Conservation (phyloP, 2,797 vertebrate species). For the Gastrophryne carolinensis region DNA sequence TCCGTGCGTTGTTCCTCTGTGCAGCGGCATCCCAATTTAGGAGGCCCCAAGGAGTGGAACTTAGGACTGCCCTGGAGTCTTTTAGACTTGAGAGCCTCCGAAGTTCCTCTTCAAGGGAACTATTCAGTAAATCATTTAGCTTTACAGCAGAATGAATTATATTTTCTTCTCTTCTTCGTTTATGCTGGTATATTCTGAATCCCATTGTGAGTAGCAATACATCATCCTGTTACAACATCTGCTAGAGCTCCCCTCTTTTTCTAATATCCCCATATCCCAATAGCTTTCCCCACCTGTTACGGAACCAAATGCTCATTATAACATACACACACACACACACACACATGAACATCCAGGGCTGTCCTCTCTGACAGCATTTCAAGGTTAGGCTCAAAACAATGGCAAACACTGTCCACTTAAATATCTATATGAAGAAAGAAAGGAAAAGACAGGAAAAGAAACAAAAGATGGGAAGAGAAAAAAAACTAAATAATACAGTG, state of each 20-base stretch:
- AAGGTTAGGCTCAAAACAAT: constrained; percentile 78
- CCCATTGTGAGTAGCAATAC: constrained; percentile 79
- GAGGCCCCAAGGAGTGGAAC: no score
- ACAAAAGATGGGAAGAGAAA: no score
- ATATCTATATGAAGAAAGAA: no score
- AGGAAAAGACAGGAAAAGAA: no score
- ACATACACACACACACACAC: constrained; percentile 71
- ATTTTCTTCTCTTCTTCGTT: constrained; percentile 69
- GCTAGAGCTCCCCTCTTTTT: constrained; percentile 76
- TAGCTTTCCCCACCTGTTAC: constrained; percentile 81
- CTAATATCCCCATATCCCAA: constrained; percentile 81
- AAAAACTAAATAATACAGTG: no score
- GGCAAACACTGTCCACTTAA: no score
- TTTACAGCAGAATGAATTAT: constrained; percentile 67
- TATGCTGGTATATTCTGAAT: constrained; percentile 74
- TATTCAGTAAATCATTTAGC: neutral
- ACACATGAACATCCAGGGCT: constrained; percentile 71
- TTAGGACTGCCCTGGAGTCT: no score
- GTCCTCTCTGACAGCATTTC: constrained; percentile 69
- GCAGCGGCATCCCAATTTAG: no score
- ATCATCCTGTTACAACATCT: constrained; percentile 86
- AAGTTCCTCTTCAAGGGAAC: no score
- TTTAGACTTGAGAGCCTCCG: no score
- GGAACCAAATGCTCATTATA: constrained; percentile 76
- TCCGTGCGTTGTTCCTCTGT: no score